Conservation (phyloP, 1,140 invertebrate genomes). For the Ceratitis capitata region DNA sequence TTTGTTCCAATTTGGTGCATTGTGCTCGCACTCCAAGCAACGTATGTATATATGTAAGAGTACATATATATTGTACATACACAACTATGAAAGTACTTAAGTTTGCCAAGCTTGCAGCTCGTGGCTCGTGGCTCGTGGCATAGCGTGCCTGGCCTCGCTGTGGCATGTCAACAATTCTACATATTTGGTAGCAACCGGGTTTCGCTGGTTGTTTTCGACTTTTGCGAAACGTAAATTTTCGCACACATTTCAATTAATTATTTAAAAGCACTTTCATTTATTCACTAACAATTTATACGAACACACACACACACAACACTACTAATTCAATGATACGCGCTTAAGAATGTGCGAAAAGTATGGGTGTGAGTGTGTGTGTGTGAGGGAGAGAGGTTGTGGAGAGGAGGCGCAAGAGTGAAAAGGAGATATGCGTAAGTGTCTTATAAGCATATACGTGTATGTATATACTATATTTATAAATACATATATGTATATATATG, state of each 20-base stretch:
- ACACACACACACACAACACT: neutral
- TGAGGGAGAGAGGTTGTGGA: no score
- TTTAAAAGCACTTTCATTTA: neutral
- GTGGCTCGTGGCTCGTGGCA: neutral
- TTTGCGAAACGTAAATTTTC: slow-evolving; percentile 15
- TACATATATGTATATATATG: neutral
- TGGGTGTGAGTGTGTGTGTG: neutral
- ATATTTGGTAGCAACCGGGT: neutral
- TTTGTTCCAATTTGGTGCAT: neutral
- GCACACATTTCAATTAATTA: slow-evolving; percentile 20
- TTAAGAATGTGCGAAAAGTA: neutral
- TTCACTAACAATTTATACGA: neutral
- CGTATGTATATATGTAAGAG: no score
- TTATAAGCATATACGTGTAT: neutral
- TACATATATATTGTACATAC: no score
- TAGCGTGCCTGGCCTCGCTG: no score
- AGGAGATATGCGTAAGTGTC: neutral
- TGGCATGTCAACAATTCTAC: neutral
- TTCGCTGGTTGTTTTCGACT: neutral
- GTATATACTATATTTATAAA: neutral
- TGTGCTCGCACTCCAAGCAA: neutral
- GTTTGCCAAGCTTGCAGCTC: neutral
- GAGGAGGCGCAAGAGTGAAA: no score
- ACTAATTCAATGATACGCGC: no score
- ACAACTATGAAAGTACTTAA: no score